Percentiles rank a stretch among this genome's conserved stretches.
phyloP scores from a whole-genome alignment of 2,113 vertebrate species.

The Pipa parva region DNA sequence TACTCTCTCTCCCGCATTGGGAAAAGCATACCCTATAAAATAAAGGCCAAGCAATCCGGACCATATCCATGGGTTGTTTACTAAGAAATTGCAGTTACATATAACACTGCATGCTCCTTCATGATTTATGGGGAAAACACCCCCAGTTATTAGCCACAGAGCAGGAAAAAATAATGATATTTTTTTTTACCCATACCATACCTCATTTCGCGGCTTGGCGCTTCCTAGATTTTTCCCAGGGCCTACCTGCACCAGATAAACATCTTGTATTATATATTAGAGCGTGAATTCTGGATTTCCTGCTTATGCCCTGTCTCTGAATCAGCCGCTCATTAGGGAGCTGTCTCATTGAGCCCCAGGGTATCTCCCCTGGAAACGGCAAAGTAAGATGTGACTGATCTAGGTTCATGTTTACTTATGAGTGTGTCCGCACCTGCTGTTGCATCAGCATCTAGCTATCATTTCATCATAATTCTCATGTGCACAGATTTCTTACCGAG shows the following conservation, averaged over 20 bases:
- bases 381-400: neutral
- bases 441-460: constrained; percentile 17
- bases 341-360: neutral
- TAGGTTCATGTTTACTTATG: neutral
- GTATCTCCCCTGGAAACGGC: neutral
- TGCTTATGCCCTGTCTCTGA: neutral
- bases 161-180: too few relatives aligned
- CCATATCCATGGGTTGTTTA: too few relatives aligned
- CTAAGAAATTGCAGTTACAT: too few relatives aligned
- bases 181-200: too few relatives aligned
- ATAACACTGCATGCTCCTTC: too few relatives aligned
- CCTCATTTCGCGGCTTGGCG: neutral
- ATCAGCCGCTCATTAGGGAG: neutral
- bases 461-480: neutral
- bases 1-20: too few relatives aligned
- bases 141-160: too few relatives aligned
- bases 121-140: too few relatives aligned
- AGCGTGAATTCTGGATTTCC: neutral
- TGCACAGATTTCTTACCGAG: too few relatives aligned
- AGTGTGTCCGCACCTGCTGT: constrained; percentile 8
- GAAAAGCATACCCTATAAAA: too few relatives aligned
- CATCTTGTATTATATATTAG: neutral
- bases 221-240: neutral
- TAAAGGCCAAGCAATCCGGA: too few relatives aligned
- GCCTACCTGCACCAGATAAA: neutral